Evolutionary conservation across 2,797 vertebrate genomes (phyloP).

Genomic region (Hylomyscus alleni): DNA sequence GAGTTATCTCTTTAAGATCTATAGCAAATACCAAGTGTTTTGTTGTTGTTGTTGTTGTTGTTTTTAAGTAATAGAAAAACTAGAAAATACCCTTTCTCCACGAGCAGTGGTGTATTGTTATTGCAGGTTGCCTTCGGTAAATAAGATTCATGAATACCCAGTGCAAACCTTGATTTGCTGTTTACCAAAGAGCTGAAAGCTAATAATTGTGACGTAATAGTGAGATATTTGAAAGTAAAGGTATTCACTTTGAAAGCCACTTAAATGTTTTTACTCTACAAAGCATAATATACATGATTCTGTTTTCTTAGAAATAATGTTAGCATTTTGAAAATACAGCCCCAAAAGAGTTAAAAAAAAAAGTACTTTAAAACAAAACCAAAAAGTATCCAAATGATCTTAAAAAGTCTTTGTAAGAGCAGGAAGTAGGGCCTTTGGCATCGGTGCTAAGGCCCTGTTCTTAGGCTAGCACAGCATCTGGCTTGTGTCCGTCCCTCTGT

Average conservation of each 20-base stretch:
- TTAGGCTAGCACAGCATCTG: not conserved
- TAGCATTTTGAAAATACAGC: not conserved
- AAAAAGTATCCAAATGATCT: not conserved
- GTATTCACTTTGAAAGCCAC: conserved; percentile 13
- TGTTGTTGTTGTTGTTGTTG: not conserved
- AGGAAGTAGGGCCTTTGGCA: not conserved
- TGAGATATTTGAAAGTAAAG: conserved; percentile 48
- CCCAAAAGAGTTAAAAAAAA: not conserved
- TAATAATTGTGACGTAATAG: not conserved
- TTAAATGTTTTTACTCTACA: conserved; percentile 38
- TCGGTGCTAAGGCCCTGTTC: not conserved
- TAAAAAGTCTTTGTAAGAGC: not conserved
- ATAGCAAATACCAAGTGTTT: not conserved
- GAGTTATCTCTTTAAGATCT: not conserved
- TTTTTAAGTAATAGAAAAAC: not conserved
- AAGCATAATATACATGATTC: not conserved
- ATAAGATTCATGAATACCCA: conserved; percentile 14
- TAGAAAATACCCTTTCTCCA: not conserved
- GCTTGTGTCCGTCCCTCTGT: not conserved
- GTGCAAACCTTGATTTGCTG: not conserved
- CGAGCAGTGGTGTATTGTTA: not conserved
- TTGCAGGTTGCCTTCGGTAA: conserved; percentile 15
- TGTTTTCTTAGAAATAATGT: conserved; percentile 21
- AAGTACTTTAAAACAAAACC: not conserved
- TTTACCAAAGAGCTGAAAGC: conserved; percentile 2